Conservation (phyloP, 1,140 invertebrate genomes). For the Listronotus oregonensis region DNA sequence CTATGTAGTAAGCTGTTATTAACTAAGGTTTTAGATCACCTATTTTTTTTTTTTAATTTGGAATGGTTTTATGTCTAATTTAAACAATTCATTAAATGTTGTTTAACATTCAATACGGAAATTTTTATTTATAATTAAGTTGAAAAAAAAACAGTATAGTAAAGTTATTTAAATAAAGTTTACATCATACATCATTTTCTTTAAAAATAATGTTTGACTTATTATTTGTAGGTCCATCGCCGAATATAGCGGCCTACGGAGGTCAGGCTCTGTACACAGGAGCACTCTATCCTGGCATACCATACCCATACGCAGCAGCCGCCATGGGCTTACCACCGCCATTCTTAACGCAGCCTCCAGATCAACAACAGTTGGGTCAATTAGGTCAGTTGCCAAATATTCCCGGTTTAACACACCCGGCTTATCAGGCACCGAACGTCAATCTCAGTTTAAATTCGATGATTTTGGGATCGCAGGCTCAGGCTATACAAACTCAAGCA, state of each 20-base stretch:
- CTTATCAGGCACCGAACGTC: constrained; percentile 18
- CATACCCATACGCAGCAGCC: constrained; percentile 39
- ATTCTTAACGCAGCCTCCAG: constrained; percentile 12
- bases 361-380: constrained; percentile 27
- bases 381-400: constrained; percentile 11
- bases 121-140: no score
- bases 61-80: no score
- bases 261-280: constrained; percentile 43
- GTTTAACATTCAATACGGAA: no score
- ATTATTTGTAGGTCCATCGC: background rate
- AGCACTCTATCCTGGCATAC: constrained; percentile 41
- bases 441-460: constrained; percentile 14
- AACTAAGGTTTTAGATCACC: no score
- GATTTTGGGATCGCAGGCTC: constrained; percentile 15
- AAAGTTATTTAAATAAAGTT: no score
- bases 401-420: constrained; percentile 37
- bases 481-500: constrained; percentile 8
- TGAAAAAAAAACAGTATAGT: no score
- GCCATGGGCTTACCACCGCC: constrained; percentile 42
- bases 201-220: no score
- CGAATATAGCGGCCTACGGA: constrained; percentile 21
- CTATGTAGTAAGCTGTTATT: no score
- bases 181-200: no score
- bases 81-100: no score
- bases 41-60: no score